Percentiles rank a stretch among this genome's conserved stretches.
These are phyloP conservation scores for Acanthoscelides obtectus DNA, from an alignment of 2,888 invertebrate genomes.

Conservation along the genomic window DNA sequence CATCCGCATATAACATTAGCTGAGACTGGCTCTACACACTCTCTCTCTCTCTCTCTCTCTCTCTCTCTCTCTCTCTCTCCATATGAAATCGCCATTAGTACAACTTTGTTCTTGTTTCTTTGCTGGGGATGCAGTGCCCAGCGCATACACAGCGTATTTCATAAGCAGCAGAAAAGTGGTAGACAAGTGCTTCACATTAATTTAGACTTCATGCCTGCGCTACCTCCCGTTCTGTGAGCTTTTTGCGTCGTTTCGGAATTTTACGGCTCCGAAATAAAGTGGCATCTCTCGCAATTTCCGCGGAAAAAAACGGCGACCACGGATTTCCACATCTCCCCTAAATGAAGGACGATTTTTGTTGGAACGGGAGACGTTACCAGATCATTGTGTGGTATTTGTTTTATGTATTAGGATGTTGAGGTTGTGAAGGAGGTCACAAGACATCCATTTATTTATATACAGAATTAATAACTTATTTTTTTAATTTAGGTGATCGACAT, in stretches of 20 bases:
- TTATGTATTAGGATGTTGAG: too few species aligned
- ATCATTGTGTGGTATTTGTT: neutral
- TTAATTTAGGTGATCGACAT: too few species aligned
- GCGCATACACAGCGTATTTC: neutral
- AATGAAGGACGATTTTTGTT: neutral
- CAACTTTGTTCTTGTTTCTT: neutral
- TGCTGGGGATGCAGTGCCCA: neutral
- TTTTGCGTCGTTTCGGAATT: neutral
- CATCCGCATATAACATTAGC: neutral
- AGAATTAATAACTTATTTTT: too few species aligned
- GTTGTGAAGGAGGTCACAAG: too few species aligned
- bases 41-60: too few species aligned
- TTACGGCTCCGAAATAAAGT: neutral
- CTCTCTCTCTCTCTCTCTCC: too few species aligned
- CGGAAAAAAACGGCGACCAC: neutral
- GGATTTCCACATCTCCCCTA: neutral
- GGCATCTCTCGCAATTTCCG: neutral
- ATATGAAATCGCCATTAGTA: neutral
- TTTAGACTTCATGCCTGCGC: neutral
- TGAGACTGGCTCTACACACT: too few species aligned
- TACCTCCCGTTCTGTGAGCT: neutral
- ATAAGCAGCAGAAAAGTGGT: neutral
- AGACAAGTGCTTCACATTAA: neutral
- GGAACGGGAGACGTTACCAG: neutral
- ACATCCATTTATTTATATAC: too few species aligned